phyloP scores from a whole-genome alignment of 2,888 invertebrate species.

The Standfussiana lucernea region DNA sequence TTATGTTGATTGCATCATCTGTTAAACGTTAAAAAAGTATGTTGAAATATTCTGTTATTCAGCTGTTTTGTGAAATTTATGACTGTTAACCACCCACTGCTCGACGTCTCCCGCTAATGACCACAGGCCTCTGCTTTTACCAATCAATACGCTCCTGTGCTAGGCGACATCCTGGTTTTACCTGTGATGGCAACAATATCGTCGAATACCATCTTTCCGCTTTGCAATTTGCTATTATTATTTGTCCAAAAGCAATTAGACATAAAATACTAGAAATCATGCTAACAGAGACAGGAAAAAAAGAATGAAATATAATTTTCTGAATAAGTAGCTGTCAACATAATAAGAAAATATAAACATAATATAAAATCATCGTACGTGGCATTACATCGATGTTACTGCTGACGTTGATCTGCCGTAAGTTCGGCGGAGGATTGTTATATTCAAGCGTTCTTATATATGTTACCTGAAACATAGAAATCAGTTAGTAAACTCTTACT shows the following conservation, averaged over 20 bases:
- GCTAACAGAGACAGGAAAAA: too few relatives aligned
- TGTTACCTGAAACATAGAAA: constrained; percentile 73
- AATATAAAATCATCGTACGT: constrained; percentile 45
- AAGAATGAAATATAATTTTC: neutral
- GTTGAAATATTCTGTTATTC: too few relatives aligned
- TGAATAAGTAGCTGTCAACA: neutral
- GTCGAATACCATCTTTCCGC: neutral
- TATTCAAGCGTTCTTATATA: constrained; percentile 69
- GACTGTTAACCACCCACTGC: neutral
- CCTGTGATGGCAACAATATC: neutral
- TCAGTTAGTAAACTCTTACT: neutral
- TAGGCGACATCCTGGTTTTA: neutral
- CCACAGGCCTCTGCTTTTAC: neutral
- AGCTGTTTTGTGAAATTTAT: neutral
- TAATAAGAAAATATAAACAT: neutral
- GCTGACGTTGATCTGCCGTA: constrained; percentile 69
- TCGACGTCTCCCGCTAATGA: neutral
- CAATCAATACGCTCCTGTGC: neutral
- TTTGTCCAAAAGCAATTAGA: too few relatives aligned
- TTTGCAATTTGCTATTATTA: too few relatives aligned
- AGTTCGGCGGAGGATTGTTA: constrained; percentile 65
- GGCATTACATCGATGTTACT: constrained; percentile 56
- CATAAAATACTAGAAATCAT: too few relatives aligned
- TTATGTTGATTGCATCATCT: constrained; percentile 52
- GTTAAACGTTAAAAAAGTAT: neutral